phyloP scores from a whole-genome alignment of 2,113 vertebrate species.

The Lethenteron camtschaticum region DNA sequence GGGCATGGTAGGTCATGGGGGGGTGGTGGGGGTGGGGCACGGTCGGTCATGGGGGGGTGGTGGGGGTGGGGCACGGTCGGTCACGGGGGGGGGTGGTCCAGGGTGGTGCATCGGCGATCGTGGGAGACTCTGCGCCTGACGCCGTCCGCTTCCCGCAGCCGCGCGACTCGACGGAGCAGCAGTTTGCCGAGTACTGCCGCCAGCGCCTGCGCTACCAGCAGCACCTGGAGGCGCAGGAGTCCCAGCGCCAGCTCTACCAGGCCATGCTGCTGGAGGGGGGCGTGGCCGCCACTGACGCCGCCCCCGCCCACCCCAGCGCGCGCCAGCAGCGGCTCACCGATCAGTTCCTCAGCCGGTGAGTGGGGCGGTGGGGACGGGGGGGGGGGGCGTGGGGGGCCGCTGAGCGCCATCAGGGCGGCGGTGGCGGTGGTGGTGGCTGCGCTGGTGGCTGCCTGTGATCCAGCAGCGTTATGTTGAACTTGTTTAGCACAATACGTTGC shows the following conservation, averaged over 20 bases:
- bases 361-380: too few species aligned
- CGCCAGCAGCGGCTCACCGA: slow-evolving; percentile 73
- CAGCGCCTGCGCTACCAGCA: slow-evolving; percentile 86
- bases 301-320: slow-evolving; percentile 13
- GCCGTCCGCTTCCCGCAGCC: slow-evolving; percentile 23
- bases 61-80: too few species aligned
- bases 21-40: too few species aligned
- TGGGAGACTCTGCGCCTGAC: not conserved
- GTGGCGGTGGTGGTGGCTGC: too few species aligned
- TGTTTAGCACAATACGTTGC: too few species aligned
- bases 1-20: too few species aligned
- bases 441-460: too few species aligned
- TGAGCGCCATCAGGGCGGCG: too few species aligned
- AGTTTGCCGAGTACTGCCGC: slow-evolving; percentile 78
- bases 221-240: slow-evolving; percentile 89
- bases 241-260: slow-evolving; percentile 75
- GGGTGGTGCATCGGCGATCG: not conserved
- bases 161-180: slow-evolving; percentile 70
- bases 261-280: slow-evolving; percentile 93
- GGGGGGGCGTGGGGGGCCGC: too few species aligned
- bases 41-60: too few species aligned
- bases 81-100: too few species aligned
- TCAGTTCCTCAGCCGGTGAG: slow-evolving; percentile 75
- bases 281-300: slow-evolving; percentile 52
- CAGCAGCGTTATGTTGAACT: too few species aligned